Evolutionary conservation across 2,797 vertebrate species (phyloP).

Genomic region (Phrynocephalus vlangalii): DNA sequence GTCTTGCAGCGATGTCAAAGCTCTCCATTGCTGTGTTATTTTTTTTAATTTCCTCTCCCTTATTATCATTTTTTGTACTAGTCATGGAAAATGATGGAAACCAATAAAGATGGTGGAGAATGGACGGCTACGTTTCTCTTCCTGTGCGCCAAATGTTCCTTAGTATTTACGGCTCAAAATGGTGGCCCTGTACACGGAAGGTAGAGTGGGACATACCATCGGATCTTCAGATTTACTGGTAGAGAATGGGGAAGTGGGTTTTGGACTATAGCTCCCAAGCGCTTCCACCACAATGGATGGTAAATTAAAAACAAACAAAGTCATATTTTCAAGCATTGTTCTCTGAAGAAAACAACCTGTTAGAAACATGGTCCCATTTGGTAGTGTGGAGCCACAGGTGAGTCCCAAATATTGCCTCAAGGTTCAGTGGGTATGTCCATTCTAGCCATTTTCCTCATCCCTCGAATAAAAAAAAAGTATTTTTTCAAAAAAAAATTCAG

Average conservation of each 20-base stretch:
- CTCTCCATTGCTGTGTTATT: conserved; percentile 29
- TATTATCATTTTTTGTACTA: conserved; percentile 57
- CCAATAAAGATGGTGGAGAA: conserved; percentile 64
- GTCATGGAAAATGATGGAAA: conserved; percentile 59
- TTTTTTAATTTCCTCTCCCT: not conserved
- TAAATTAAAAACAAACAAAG: too few relatives aligned
- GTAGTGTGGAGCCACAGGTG: too few relatives aligned
- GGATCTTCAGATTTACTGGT: not conserved
- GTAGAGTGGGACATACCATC: not conserved
- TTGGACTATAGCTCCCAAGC: not conserved
- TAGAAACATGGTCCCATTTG: too few relatives aligned
- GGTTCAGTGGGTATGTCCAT: too few relatives aligned
- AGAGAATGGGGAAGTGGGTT: not conserved
- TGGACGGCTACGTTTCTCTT: conserved; percentile 29
- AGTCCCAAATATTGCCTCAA: too few relatives aligned
- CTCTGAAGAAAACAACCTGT: not conserved
- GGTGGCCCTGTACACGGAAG: not conserved
- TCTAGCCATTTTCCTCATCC: too few relatives aligned
- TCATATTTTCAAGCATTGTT: not conserved
- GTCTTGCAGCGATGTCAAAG: conserved; percentile 22
- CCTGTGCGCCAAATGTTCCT: not conserved
- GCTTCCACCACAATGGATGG: not conserved
- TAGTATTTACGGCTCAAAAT: not conserved
- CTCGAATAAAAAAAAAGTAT: too few relatives aligned
- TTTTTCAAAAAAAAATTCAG: too few relatives aligned